These are phyloP conservation scores for Chiroxiphia lanceolata DNA, from an alignment of 2,797 vertebrate species.

Conservation along the genomic window DNA sequence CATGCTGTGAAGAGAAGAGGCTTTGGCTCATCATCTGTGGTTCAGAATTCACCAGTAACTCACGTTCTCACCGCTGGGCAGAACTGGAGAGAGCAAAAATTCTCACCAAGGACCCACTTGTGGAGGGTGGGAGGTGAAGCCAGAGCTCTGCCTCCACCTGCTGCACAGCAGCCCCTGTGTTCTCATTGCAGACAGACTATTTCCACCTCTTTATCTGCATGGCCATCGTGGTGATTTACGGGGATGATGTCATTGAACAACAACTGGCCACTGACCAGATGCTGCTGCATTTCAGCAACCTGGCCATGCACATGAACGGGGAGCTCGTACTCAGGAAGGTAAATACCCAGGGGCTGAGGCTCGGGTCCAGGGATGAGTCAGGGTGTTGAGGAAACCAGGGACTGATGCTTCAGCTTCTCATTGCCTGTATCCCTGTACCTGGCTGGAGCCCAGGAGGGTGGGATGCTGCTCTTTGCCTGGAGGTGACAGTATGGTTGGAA, in stretches of 20 bases:
- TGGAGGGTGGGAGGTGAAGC: background rate
- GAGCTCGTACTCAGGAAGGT: slow-evolving; percentile 98
- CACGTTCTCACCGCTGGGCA: background rate
- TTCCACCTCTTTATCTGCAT: slow-evolving; percentile 98
- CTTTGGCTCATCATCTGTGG: background rate
- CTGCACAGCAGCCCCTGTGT: background rate
- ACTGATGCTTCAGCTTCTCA: background rate
- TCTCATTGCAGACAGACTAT: slow-evolving; percentile 89
- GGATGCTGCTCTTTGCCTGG: background rate
- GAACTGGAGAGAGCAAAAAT: background rate
- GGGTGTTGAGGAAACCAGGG: background rate
- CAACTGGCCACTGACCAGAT: slow-evolving; percentile 96
- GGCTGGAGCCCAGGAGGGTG: background rate
- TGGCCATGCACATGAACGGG: slow-evolving; percentile 99
- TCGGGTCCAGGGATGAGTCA: background rate
- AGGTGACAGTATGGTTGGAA: background rate
- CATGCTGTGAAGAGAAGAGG: background rate
- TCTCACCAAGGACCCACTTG: rapidly evolving
- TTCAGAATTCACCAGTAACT: background rate
- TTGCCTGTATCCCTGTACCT: background rate
- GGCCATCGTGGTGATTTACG: slow-evolving; percentile 94
- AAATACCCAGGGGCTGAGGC: background rate
- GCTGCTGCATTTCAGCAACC: slow-evolving; percentile 95
- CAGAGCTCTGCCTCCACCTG: background rate
- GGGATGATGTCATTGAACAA: slow-evolving; percentile 94